These are phyloP conservation scores for Antidorcas marsupialis DNA, from an alignment of 2,113 vertebrate species.

Conservation along the genomic window DNA sequence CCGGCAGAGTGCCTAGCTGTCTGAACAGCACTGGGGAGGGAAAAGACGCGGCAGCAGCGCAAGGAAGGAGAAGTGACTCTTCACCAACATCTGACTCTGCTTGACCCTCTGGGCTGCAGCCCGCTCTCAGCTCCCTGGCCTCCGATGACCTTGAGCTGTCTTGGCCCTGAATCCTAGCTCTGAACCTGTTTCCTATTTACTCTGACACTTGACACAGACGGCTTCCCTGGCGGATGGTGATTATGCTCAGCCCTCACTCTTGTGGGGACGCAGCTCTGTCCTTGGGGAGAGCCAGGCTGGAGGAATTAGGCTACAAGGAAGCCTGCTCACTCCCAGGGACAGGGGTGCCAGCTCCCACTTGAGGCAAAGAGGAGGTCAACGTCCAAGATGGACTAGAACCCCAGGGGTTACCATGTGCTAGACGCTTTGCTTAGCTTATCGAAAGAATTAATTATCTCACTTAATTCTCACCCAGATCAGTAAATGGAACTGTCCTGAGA, in stretches of 20 bases:
- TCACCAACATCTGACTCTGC: neutral
- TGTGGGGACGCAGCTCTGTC: neutral
- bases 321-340: neutral
- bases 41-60: fast-evolving
- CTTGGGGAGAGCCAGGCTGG: neutral
- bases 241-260: neutral
- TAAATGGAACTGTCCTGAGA: neutral
- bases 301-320: neutral
- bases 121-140: neutral
- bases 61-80: neutral
- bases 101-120: neutral
- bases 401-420: neutral
- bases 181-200: neutral
- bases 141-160: neutral
- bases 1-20: no score
- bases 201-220: neutral
- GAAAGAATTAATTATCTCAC: neutral
- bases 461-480: neutral
- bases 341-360: neutral
- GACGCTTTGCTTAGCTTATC: fast-evolving
- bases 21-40: neutral
- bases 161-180: neutral
- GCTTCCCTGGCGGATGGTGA: neutral
- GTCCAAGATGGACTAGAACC: neutral
- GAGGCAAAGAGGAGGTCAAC: neutral